Conservation (phyloP, 2,113 vertebrate species). For the Pipa parva region DNA sequence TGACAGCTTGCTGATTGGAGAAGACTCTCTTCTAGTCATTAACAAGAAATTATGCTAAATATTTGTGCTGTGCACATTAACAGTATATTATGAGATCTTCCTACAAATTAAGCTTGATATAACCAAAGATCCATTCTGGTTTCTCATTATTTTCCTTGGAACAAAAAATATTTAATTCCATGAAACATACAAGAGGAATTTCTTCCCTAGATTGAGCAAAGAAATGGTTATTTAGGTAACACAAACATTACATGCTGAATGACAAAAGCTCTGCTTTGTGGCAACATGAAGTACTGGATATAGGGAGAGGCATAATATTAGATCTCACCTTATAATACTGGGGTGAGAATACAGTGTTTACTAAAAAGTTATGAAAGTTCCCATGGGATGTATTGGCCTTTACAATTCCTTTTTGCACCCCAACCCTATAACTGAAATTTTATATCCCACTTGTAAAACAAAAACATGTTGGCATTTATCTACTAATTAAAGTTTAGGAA, state of each 20-base stretch:
- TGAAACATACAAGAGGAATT: too few relatives aligned
- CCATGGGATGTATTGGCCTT: neutral
- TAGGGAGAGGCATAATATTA: neutral
- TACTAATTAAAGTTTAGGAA: conserved; percentile 22
- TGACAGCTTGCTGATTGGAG: too few relatives aligned
- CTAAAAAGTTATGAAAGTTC: neutral
- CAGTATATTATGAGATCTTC: too few relatives aligned
- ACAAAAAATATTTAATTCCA: too few relatives aligned
- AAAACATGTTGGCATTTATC: neutral
- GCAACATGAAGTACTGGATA: neutral
- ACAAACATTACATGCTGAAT: neutral
- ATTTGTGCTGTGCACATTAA: too few relatives aligned
- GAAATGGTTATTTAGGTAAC: neutral
- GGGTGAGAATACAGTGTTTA: neutral
- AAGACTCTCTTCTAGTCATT: too few relatives aligned
- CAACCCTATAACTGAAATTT: neutral
- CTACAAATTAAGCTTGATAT: too few relatives aligned
- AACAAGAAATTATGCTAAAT: too few relatives aligned
- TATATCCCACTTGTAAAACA: neutral
- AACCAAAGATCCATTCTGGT: neutral
- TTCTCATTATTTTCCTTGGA: too few relatives aligned
- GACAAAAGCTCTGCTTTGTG: neutral
- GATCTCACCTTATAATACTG: neutral
- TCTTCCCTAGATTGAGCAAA: neutral
- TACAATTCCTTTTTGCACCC: neutral